Percentiles rank a stretch among this genome's conserved stretches.
Conservation (phyloP, 2,797 vertebrate genomes). For the Margarornis squamiger region DNA sequence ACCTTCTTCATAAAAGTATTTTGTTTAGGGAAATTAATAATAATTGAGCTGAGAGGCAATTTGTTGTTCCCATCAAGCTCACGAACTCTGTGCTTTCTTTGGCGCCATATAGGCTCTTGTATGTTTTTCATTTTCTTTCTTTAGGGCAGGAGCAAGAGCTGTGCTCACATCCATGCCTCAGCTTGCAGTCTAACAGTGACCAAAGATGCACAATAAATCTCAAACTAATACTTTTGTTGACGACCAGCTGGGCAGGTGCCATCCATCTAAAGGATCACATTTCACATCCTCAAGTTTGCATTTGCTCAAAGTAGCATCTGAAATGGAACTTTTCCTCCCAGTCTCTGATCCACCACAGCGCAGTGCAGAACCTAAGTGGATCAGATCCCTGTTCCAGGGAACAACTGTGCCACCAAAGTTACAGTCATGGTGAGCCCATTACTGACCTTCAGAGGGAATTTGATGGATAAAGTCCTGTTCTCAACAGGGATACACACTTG, state of each 20-base stretch:
- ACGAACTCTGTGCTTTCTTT: conserved; percentile 18
- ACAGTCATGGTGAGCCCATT: neutral
- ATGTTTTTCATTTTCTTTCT: conserved; percentile 27
- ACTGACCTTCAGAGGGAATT: accelerated
- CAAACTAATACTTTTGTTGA: neutral
- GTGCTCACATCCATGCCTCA: neutral
- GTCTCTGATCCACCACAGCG: neutral
- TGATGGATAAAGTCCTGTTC: neutral
- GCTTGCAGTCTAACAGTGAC: neutral
- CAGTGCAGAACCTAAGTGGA: neutral
- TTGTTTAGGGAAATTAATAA: conserved; percentile 16
- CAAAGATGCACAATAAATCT: neutral
- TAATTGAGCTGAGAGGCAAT: neutral
- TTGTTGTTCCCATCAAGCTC: neutral
- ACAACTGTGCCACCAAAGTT: neutral
- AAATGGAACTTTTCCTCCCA: neutral
- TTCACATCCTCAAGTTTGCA: neutral
- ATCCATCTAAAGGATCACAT: neutral
- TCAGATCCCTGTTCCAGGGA: neutral
- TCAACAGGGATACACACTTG: neutral
- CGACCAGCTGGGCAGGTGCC: neutral
- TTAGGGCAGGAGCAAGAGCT: neutral
- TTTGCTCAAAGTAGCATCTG: neutral
- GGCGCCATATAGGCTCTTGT: neutral
- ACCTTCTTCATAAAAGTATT: neutral